A percentile compares a stretch with the other conserved stretches of the same genome.
These are phyloP conservation scores for Lissocephala sabroskyi DNA, from an alignment of 2,888 invertebrate genomes.

Conservation along the genomic window DNA sequence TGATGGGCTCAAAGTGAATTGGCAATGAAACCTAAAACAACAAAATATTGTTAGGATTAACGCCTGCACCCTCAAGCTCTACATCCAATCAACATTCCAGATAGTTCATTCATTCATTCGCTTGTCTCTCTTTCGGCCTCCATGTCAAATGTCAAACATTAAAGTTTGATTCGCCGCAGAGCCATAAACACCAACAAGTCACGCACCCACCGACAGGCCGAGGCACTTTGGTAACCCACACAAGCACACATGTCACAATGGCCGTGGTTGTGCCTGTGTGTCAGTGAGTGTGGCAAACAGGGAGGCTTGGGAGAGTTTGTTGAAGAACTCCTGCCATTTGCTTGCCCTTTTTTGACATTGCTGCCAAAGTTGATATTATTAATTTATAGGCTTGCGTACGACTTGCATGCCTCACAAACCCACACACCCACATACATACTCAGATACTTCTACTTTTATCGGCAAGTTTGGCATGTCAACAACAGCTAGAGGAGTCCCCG, in stretches of 20 bases:
- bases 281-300: no score
- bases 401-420: background rate
- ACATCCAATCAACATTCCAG: no score
- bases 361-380: slow-evolving; percentile 56
- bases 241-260: slow-evolving; percentile 28
- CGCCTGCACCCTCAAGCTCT: no score
- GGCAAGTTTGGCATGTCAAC: slow-evolving; percentile 23
- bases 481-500: background rate
- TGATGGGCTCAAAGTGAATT: no score
- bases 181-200: slow-evolving; percentile 50
- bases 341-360: slow-evolving; percentile 53
- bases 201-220: slow-evolving; percentile 26
- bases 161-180: slow-evolving; percentile 44
- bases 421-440: slow-evolving; percentile 10
- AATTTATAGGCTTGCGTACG: slow-evolving; percentile 38
- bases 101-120: no score
- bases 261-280: background rate
- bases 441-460: slow-evolving; percentile 42
- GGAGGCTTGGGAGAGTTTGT: background rate
- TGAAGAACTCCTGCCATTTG: slow-evolving; percentile 18
- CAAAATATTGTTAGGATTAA: no score
- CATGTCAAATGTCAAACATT: slow-evolving; percentile 40
- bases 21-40: no score
- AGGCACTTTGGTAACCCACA: background rate
- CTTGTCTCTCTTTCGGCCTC: background rate